A percentile compares a stretch with the other conserved stretches of the same genome.
Evolutionary conservation across 2,888 invertebrate genomes (phyloP).

Genomic region (Trachelus troglodyta): DNA sequence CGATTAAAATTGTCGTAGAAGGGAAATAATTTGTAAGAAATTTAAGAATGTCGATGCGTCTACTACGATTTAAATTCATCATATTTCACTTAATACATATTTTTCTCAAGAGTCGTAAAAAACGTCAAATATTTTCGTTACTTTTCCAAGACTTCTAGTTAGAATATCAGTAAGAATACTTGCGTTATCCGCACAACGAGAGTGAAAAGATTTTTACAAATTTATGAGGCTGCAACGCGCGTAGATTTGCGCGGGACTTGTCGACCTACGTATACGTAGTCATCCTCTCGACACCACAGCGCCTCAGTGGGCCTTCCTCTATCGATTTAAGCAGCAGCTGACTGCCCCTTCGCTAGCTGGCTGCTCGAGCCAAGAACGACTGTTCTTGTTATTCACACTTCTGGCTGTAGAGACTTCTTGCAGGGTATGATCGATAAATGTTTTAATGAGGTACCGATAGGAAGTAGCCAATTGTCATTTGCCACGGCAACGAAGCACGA

Average conservation of each 20-base stretch:
- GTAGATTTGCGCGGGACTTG: constrained; percentile 6
- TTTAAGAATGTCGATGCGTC: too few species aligned
- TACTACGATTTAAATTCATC: not conserved
- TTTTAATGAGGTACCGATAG: not conserved
- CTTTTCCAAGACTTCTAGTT: not conserved
- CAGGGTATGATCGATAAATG: not conserved
- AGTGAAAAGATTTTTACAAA: not conserved
- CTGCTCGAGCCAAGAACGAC: not conserved
- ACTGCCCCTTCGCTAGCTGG: constrained; percentile 28
- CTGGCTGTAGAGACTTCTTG: not conserved
- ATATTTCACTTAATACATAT: not conserved
- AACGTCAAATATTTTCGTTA: not conserved
- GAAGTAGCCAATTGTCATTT: not conserved
- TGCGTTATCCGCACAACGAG: not conserved
- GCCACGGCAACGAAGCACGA: not conserved
- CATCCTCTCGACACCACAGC: constrained; percentile 25
- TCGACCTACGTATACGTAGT: not conserved
- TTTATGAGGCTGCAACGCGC: not conserved
- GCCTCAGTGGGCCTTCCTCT: constrained; percentile 44
- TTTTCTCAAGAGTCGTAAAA: not conserved
- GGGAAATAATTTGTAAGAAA: not conserved
- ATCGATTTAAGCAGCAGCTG: constrained; percentile 53
- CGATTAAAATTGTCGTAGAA: not conserved
- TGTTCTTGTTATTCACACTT: not conserved
- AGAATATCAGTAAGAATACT: not conserved